A percentile compares a stretch with the other conserved stretches of the same genome.
These are phyloP conservation scores for Andrena marginata DNA, from an alignment of 2,888 invertebrate species.

Conservation along the genomic window DNA sequence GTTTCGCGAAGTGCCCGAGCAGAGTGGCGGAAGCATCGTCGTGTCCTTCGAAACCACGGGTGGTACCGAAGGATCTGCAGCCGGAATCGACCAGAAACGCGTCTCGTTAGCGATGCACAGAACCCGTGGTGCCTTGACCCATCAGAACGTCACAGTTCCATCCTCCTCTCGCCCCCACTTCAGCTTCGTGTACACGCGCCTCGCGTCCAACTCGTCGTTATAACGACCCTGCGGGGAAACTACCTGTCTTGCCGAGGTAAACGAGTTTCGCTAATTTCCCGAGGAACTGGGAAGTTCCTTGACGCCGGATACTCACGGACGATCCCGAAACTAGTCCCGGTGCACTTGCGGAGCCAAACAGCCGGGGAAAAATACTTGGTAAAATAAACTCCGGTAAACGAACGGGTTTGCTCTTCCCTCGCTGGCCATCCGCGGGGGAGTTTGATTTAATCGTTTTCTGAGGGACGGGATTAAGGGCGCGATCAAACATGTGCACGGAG, in stretches of 20 bases:
- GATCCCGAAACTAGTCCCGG: constrained; percentile 33
- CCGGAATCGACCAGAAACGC: constrained; percentile 54
- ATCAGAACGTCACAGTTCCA: constrained; percentile 42
- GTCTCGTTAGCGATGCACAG: constrained; percentile 64
- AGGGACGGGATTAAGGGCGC: neutral
- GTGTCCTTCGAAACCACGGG: constrained; percentile 23
- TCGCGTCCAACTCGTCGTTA: constrained; percentile 58
- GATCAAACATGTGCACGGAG: neutral
- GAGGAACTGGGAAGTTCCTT: constrained; percentile 61
- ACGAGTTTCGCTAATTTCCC: constrained; percentile 74
- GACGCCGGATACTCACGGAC: constrained; percentile 54
- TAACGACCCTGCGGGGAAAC: constrained; percentile 66
- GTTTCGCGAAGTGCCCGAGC: constrained; percentile 29
- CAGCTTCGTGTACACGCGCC: constrained; percentile 20
- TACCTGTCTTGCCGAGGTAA: constrained; percentile 69
- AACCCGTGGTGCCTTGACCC: constrained; percentile 50
- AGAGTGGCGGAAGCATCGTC: neutral
- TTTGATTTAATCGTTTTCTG: neutral
- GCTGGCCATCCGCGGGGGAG: neutral
- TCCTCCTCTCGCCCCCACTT: neutral
- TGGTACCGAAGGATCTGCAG: constrained; percentile 45
- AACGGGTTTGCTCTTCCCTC: neutral
- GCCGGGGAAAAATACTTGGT: neutral
- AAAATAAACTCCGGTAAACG: neutral
- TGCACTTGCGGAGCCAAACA: constrained; percentile 18